Conservation (phyloP, 2,888 invertebrate genomes). For the Nemotelus pantherinus region DNA sequence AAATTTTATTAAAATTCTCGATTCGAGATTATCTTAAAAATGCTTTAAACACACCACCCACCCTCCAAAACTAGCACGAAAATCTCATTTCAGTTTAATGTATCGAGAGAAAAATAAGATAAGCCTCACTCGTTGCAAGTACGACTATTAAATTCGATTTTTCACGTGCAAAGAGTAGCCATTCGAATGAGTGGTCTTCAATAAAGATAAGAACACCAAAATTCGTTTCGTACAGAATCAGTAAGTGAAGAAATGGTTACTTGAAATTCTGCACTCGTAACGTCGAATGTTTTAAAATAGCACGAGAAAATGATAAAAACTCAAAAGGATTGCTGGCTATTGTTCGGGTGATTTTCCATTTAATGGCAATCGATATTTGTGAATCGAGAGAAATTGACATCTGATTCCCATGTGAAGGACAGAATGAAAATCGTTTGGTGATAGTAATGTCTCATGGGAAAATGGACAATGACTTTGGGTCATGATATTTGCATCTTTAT, state of each 20-base stretch:
- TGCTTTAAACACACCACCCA: background rate
- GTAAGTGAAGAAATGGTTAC: conserved; percentile 19
- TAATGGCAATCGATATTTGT: conserved; percentile 31
- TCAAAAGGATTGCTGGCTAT: conserved; percentile 33
- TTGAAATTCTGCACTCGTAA: conserved; percentile 48
- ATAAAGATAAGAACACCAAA: conserved; percentile 45
- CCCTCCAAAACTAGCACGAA: background rate
- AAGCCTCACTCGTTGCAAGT: background rate
- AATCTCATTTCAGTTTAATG: conserved; percentile 30
- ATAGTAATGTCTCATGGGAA: conserved; percentile 10
- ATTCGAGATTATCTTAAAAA: too few species aligned
- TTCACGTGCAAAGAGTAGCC: conserved; percentile 42
- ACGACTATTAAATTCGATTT: conserved; percentile 20
- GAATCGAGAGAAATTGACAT: background rate
- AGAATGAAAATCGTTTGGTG: background rate
- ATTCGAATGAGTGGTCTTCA: conserved; percentile 47
- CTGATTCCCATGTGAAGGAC: background rate
- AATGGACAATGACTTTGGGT: background rate
- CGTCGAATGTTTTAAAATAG: conserved; percentile 42
- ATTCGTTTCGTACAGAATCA: background rate
- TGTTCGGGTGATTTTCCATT: conserved; percentile 26
- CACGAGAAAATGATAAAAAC: conserved; percentile 36
- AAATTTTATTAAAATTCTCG: too few species aligned
- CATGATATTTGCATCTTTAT: conserved; percentile 25
- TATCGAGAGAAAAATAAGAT: conserved; percentile 2